These are phyloP conservation scores for Argya squamiceps DNA, from an alignment of 2,797 vertebrate genomes.

Conservation along the genomic window DNA sequence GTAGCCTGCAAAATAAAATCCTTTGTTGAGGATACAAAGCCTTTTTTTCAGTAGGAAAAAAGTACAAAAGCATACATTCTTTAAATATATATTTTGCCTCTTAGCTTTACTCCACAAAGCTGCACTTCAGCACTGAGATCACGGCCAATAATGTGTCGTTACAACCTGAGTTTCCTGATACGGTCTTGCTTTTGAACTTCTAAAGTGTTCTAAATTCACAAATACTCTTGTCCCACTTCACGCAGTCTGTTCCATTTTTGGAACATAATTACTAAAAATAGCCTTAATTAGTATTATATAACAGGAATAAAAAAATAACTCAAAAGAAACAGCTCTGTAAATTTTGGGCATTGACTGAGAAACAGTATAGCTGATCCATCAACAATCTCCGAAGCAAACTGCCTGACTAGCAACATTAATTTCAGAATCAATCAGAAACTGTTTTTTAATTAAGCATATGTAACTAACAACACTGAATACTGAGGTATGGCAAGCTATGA, in stretches of 20 bases:
- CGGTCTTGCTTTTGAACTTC: neutral
- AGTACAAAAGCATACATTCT: constrained; percentile 12
- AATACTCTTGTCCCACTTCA: neutral
- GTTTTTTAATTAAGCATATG: neutral
- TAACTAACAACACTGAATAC: neutral
- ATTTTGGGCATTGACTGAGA: neutral
- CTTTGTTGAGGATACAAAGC: constrained; percentile 53
- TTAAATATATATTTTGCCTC: constrained; percentile 63
- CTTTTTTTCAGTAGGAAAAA: neutral
- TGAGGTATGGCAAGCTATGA: neutral
- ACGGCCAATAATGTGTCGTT: neutral
- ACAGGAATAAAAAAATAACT: neutral
- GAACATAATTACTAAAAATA: neutral
- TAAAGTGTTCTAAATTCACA: neutral
- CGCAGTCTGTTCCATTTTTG: neutral
- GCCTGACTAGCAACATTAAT: neutral
- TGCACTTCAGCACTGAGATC: neutral
- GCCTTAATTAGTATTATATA: neutral
- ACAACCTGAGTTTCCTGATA: neutral
- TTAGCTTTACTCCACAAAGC: constrained; percentile 25
- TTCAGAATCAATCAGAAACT: neutral
- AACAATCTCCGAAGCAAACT: neutral
- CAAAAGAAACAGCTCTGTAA: neutral
- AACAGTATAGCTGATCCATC: neutral
- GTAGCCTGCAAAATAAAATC: constrained; percentile 35